Base-by-base conservation (phyloP, 2,888 invertebrate genomes). In the Tiphia femorata region DNA sequence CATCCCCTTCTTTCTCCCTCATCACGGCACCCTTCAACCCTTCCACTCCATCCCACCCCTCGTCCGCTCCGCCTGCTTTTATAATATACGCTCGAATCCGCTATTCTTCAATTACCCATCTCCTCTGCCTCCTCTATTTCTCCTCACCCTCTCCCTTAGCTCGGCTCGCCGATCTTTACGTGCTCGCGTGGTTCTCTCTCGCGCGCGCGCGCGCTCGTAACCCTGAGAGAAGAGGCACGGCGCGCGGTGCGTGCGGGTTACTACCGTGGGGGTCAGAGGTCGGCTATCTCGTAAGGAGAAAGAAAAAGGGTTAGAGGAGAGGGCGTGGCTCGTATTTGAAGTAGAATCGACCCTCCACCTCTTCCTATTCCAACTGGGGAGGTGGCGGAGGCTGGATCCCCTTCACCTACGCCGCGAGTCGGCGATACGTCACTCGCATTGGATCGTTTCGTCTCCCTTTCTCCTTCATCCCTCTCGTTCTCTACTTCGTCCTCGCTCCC, bases 261-360 rank as follows among this genome's bases (percentile, higher is more conserved):
- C 71, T 62, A 66, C 66, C 49, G 57, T 46, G 58, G 12, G 43
- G 76, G 70, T 75, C 71, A 63, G 56, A 68, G 76, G 75, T 78
- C 78, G 62, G 66, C 56, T 70, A 63, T 54, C 75, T 61, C 62
- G 67, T 64, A 67, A 56, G 67, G 66, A 68, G 65, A 71, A 70
- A 66, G 68, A 66, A 64, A 68, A 67, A 63, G 72, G 67, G 56
- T 61, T 67, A 62, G 67, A 64, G 69, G 60, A 62, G 63, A 78
- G 75, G 78, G 78, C 77, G 77, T 77, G 69, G 75, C 67, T 75
- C 67, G 67, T 73, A 73, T 78, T 77, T 77, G 77, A 77, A 76
- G 76, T 77, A 77, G 75, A 76, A 75, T 72, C 77, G 66, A 70
- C 62, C 73, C 74, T 75, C 74, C 73, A 70, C 75, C 73, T 73